Percentiles rank a stretch among this genome's conserved stretches.
phyloP scores from a whole-genome alignment of 2,888 invertebrate species.

The Perithous albicinctus region DNA sequence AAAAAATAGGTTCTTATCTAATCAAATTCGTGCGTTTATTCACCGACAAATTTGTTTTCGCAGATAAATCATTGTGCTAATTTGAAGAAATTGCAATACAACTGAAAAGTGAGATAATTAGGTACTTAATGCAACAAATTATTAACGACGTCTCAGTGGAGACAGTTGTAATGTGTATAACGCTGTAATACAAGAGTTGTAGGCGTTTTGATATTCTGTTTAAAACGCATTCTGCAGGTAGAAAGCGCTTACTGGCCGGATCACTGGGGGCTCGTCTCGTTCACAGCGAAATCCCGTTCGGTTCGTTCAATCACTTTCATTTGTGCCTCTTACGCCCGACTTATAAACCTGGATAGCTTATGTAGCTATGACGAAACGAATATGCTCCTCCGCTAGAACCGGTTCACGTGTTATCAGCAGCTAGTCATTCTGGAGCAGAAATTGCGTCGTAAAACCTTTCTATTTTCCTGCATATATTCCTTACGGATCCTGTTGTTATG shows the following conservation, averaged over 20 bases:
- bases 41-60: background rate
- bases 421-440: constrained; percentile 2
- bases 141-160: background rate
- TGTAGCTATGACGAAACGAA: constrained; percentile 38
- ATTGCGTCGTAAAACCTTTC: constrained; percentile 53
- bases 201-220: background rate
- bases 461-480: constrained; percentile 35
- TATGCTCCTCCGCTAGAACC: constrained; percentile 44
- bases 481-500: constrained; percentile 33
- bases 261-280: constrained; percentile 68
- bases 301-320: constrained; percentile 59
- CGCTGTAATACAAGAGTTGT: background rate
- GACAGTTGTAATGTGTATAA: background rate
- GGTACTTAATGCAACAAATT: background rate
- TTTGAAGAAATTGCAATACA: background rate
- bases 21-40: background rate
- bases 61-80: background rate
- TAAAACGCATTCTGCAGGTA: constrained; percentile 6
- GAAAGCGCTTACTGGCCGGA: constrained; percentile 14
- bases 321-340: constrained; percentile 8
- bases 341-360: background rate
- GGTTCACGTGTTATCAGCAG: constrained; percentile 30
- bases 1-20: background rate
- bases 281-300: constrained; percentile 31
- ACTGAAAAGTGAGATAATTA: background rate